phyloP scores from a whole-genome alignment of 2,113 vertebrate genomes.

The Chloropsis hardwickii region DNA sequence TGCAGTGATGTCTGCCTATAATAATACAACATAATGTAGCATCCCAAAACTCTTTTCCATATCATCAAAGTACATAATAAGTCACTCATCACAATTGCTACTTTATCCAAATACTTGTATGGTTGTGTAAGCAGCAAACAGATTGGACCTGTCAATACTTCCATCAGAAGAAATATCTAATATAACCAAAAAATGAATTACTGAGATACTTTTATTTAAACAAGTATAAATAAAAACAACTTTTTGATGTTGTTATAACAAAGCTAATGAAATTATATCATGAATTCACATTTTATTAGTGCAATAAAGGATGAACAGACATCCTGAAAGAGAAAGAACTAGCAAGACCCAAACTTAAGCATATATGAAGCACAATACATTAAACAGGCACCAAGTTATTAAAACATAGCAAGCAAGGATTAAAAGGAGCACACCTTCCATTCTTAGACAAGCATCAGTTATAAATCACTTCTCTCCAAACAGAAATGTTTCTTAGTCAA shows the following conservation, averaged over 20 bases:
- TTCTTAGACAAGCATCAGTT: background rate
- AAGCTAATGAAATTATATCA: background rate
- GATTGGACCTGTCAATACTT: background rate
- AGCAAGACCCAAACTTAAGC: background rate
- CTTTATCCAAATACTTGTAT: background rate
- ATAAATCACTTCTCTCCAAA: slow-evolving; percentile 15
- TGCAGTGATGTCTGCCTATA: background rate
- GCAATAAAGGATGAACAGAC: background rate
- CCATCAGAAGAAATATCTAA: background rate
- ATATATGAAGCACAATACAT: background rate
- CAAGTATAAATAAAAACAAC: background rate
- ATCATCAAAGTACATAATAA: background rate
- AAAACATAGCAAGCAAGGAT: background rate
- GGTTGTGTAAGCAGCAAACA: background rate
- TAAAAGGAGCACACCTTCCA: slow-evolving; percentile 13
- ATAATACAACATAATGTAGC: background rate
- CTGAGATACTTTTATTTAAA: background rate
- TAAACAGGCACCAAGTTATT: background rate
- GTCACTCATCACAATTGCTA: background rate
- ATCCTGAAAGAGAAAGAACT: background rate
- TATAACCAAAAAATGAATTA: background rate
- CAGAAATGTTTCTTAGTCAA: slow-evolving; percentile 73
- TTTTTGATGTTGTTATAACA: background rate
- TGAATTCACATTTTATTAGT: background rate
- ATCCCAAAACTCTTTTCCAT: background rate